Conservation (phyloP, 1,140 invertebrate species). For the Procambarus clarkii region DNA sequence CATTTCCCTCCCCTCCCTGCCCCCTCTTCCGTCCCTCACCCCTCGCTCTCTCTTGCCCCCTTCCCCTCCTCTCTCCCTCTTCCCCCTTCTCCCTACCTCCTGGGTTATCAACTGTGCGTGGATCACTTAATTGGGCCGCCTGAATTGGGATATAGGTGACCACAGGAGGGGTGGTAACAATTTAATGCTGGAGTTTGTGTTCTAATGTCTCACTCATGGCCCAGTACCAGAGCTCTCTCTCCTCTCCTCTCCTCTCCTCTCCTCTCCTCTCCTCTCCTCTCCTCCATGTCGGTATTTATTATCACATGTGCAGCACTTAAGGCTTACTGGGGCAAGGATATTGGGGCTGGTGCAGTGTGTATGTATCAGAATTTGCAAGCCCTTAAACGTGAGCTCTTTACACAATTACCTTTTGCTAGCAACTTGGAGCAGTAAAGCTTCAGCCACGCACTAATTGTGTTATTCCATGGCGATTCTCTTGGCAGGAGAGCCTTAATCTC, state of each 20-base stretch:
- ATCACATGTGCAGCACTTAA: background rate
- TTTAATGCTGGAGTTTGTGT: background rate
- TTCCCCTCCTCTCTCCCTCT: no score
- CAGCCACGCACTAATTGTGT: background rate
- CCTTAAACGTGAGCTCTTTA: background rate
- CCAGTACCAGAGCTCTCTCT: background rate
- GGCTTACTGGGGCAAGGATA: no score
- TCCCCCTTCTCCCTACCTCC: no score
- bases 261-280: background rate
- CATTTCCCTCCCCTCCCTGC: background rate
- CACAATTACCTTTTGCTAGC: background rate
- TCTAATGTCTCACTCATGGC: background rate
- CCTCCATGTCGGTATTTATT: background rate
- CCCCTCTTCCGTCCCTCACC: background rate
- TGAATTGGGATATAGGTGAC: no score
- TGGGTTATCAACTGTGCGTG: no score
- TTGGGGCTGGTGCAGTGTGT: background rate
- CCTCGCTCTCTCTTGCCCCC: background rate
- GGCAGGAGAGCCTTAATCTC: no score
- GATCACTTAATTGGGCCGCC: no score
- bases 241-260: background rate
- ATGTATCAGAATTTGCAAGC: background rate
- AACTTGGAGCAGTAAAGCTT: background rate
- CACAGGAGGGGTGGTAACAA: slow-evolving; percentile 8
- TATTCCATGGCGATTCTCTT: no score